phyloP scores from a whole-genome alignment of 2,888 invertebrate species.

The Pheosia tremula region DNA sequence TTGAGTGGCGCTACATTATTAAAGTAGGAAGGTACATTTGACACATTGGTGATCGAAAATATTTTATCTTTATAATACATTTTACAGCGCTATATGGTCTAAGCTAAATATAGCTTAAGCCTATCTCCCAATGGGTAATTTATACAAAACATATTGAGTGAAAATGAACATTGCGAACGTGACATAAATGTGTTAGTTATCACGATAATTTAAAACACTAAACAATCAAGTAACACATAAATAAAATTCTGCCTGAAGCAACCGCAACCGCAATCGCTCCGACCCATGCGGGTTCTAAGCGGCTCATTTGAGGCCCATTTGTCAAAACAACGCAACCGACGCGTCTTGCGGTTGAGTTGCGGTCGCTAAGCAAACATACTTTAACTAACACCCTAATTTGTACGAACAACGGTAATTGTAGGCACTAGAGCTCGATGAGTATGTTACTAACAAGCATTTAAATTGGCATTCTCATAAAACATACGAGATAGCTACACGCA shows the following conservation, averaged over 20 bases:
- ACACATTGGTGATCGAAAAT: too few species aligned
- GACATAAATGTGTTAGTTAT: too few species aligned
- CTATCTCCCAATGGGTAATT: too few species aligned
- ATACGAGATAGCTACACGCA: constrained; percentile 3
- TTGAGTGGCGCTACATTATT: background rate
- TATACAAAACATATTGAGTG: too few species aligned
- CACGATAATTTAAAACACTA: background rate
- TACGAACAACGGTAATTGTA: background rate
- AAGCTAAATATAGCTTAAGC: too few species aligned
- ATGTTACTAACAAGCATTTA: background rate
- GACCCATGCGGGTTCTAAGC: constrained; percentile 25
- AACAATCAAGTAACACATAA: background rate
- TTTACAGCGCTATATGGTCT: too few species aligned
- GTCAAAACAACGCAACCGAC: constrained; percentile 8
- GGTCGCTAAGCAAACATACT: constrained; percentile 5
- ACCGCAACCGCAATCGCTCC: constrained; percentile 6
- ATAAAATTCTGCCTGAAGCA: background rate
- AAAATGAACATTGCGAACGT: too few species aligned
- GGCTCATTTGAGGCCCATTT: constrained; percentile 34
- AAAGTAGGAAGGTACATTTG: background rate
- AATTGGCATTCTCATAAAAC: background rate
- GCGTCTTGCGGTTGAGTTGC: constrained; percentile 28
- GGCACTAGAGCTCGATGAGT: background rate
- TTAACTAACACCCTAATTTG: constrained; percentile 7
- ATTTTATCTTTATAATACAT: too few species aligned